Percentiles rank a stretch among this genome's conserved stretches.
Evolutionary conservation across 2,888 invertebrate genomes (phyloP).

Genomic region (Aspidapion aeneum): DNA sequence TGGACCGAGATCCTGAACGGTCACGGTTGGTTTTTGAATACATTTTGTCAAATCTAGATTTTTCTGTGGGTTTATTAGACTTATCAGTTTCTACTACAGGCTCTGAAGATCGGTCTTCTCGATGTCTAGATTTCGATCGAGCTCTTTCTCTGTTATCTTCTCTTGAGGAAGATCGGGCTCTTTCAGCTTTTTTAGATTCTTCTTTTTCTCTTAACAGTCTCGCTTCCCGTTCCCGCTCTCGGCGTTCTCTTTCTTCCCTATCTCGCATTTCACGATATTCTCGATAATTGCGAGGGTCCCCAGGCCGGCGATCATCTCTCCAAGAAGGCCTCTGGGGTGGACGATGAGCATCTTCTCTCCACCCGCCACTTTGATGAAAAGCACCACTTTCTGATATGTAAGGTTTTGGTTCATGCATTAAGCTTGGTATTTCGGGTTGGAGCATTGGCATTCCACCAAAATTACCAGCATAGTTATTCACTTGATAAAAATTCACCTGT

Average conservation of each 20-base stretch:
- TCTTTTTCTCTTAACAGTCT: not conserved
- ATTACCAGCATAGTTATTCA: not conserved
- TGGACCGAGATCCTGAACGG: constrained; percentile 23
- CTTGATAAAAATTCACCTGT: not conserved
- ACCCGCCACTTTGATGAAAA: constrained; percentile 13
- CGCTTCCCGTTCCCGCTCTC: constrained; percentile 10
- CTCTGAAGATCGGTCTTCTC: not conserved
- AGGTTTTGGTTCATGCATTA: constrained; percentile 11
- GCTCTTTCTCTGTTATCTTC: constrained; percentile 6
- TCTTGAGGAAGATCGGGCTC: not conserved
- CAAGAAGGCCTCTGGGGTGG: constrained; percentile 13
- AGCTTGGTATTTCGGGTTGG: constrained; percentile 6
- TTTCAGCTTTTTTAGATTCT: not conserved
- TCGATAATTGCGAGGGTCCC: constrained; percentile 32
- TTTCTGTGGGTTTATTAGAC: not conserved
- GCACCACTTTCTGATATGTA: constrained; percentile 13
- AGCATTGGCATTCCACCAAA: not conserved
- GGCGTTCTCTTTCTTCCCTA: constrained; percentile 19
- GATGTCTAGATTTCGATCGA: not conserved
- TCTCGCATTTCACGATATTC: constrained; percentile 33
- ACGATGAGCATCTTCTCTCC: constrained; percentile 18
- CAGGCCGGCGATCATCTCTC: constrained; percentile 19
- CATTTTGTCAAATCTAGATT: constrained; percentile 27
- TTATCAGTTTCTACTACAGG: constrained; percentile 6
- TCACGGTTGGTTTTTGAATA: constrained; percentile 27